Conservation (phyloP, 2,888 invertebrate species). For the Andrena flavipes region DNA sequence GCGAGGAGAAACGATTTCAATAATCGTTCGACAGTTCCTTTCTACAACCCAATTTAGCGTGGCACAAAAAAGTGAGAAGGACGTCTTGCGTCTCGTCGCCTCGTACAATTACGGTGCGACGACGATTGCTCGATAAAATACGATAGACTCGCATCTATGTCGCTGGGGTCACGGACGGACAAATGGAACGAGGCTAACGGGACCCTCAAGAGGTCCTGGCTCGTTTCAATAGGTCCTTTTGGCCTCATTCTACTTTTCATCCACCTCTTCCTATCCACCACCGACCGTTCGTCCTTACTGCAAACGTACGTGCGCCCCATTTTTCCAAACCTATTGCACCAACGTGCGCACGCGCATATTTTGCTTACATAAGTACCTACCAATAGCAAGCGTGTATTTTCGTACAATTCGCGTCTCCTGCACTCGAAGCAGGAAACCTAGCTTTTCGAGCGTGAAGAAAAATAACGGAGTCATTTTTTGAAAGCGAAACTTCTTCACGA, state of each 20-base stretch:
- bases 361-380: neutral
- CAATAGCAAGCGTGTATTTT: too few species aligned
- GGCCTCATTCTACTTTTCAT: conserved; percentile 56
- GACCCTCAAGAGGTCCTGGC: conserved; percentile 62
- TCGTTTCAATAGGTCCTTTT: conserved; percentile 60
- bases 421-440: too few species aligned
- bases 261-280: conserved; percentile 14
- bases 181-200: conserved; percentile 67
- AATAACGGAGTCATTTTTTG: too few species aligned
- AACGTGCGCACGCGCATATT: neutral
- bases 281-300: conserved; percentile 23
- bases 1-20: conserved; percentile 33
- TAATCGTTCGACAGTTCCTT: conserved; percentile 16
- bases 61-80: conserved; percentile 26
- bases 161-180: conserved; percentile 56
- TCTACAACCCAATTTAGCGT: conserved; percentile 30
- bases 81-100: conserved; percentile 18
- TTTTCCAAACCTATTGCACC: conserved; percentile 14
- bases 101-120: conserved; percentile 57
- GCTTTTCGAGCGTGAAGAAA: too few species aligned
- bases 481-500: too few species aligned
- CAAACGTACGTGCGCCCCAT: conserved; percentile 42
- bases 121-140: conserved; percentile 66
- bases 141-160: conserved; percentile 59
- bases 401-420: too few species aligned